A percentile compares a stretch with the other conserved stretches of the same genome.
Conservation (phyloP, 2,797 vertebrate genomes). For the Coendou prehensilis region DNA sequence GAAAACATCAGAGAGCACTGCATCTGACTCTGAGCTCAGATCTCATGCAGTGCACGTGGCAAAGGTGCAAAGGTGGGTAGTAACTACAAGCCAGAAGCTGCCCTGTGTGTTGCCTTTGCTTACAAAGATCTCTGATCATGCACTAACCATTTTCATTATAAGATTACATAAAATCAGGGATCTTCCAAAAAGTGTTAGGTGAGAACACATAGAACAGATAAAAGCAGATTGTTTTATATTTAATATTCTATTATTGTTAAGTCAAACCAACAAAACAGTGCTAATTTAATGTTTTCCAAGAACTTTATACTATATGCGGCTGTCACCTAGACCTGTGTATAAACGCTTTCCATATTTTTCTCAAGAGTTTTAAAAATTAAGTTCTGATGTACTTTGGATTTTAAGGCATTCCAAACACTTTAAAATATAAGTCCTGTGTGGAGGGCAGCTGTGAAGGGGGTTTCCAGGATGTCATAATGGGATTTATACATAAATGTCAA, state of each 20-base stretch:
- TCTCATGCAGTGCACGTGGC: not conserved
- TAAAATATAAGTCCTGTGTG: not conserved
- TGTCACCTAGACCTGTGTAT: not conserved
- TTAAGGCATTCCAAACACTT: not conserved
- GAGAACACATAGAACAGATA: conserved; percentile 28
- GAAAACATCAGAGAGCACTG: conserved; percentile 51
- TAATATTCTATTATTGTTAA: conserved; percentile 23
- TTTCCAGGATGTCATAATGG: conserved; percentile 8
- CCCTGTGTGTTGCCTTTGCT: not conserved
- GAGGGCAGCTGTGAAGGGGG: conserved; percentile 36
- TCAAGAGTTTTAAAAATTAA: conserved; percentile 34
- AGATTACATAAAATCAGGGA: conserved; percentile 56
- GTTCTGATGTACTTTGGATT: conserved; percentile 47
- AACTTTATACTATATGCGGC: not conserved
- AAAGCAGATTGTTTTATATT: conserved; percentile 58
- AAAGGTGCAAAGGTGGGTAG: not conserved
- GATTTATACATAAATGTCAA: conserved; percentile 66
- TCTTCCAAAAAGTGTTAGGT: conserved; percentile 21
- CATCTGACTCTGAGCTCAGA: conserved; percentile 8
- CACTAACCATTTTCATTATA: conserved; percentile 27
- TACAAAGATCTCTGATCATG: conserved; percentile 49
- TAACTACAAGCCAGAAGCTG: conserved; percentile 29
- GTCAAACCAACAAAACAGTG: conserved; percentile 33
- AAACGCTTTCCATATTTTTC: conserved; percentile 3
- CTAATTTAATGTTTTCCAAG: not conserved